A percentile compares a stretch with the other conserved stretches of the same genome.
Conservation (phyloP, 2,888 invertebrate species). For the Achlya flavicornis region DNA sequence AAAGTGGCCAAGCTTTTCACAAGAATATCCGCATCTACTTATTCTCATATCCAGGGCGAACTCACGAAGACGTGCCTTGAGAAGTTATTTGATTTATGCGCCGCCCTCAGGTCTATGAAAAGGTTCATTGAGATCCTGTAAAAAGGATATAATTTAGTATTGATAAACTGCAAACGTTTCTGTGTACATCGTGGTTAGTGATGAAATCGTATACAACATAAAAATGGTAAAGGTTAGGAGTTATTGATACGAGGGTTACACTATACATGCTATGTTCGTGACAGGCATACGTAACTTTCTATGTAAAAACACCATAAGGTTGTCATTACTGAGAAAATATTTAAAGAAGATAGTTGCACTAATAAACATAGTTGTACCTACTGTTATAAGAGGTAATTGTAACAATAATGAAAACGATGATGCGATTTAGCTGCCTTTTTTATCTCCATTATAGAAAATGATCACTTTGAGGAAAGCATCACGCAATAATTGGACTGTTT, state of each 20-base stretch:
- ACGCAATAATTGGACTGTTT: too few relatives aligned
- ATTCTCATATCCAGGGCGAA: conserved; percentile 31
- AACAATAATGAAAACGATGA: too few relatives aligned
- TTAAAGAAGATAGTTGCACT: not conserved
- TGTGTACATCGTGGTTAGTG: conserved; percentile 14
- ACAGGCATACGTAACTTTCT: not conserved
- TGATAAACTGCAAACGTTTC: conserved; percentile 31
- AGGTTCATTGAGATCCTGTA: conserved; percentile 27
- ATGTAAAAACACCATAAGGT: not conserved
- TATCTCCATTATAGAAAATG: too few relatives aligned
- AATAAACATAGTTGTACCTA: too few relatives aligned
- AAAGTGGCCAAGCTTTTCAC: conserved; percentile 21
- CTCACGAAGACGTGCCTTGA: conserved; percentile 36
- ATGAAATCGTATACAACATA: conserved; percentile 14
- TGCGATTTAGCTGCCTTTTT: too few relatives aligned
- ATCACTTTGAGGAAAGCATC: too few relatives aligned
- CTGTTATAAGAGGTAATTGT: too few relatives aligned
- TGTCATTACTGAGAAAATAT: too few relatives aligned
- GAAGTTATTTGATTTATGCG: conserved; percentile 56
- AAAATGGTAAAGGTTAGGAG: conserved; percentile 14
- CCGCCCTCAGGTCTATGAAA: conserved; percentile 36
- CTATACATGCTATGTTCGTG: not conserved
- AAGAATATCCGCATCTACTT: conserved; percentile 32
- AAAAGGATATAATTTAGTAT: conserved; percentile 36
- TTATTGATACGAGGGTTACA: not conserved